phyloP scores from a whole-genome alignment of 2,797 vertebrate genomes.

The Triplophysa bombifrons region DNA sequence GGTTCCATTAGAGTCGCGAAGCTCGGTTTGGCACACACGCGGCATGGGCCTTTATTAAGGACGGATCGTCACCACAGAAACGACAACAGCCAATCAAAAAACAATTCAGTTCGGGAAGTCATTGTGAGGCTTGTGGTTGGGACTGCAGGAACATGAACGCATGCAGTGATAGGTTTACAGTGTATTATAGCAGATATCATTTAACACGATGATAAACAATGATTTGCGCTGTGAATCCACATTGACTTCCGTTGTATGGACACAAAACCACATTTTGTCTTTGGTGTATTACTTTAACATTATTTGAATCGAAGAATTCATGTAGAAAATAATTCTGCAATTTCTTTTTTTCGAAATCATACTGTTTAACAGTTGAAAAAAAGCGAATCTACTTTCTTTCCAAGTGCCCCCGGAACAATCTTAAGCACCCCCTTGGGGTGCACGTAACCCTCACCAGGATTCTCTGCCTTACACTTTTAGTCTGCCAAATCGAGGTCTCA shows the following conservation, averaged over 20 bases:
- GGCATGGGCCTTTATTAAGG: conserved; percentile 49
- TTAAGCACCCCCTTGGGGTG: not conserved
- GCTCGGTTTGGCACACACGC: conserved; percentile 40
- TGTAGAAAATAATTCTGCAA: too few species aligned
- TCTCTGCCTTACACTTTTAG: not conserved
- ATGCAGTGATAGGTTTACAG: not conserved
- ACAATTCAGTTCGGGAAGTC: conserved; percentile 17
- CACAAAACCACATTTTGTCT: too few species aligned
- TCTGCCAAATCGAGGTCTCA: conserved; percentile 1
- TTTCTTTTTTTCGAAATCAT: not conserved
- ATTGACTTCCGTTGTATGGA: too few species aligned
- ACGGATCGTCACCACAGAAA: conserved; percentile 43
- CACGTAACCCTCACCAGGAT: not conserved
- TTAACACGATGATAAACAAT: not conserved
- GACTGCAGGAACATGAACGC: conserved; percentile 1
- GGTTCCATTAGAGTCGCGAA: conserved; percentile 43
- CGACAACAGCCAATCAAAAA: conserved; percentile 48
- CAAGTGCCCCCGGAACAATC: not conserved
- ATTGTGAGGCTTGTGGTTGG: conserved; percentile 40
- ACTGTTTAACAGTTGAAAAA: not conserved
- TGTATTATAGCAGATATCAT: not conserved
- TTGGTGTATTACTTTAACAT: too few species aligned
- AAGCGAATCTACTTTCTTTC: not conserved
- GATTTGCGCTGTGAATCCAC: not conserved
- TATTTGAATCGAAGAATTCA: too few species aligned